Conservation (phyloP, 2,797 vertebrate species). For the Rhinatrema bivittatum region DNA sequence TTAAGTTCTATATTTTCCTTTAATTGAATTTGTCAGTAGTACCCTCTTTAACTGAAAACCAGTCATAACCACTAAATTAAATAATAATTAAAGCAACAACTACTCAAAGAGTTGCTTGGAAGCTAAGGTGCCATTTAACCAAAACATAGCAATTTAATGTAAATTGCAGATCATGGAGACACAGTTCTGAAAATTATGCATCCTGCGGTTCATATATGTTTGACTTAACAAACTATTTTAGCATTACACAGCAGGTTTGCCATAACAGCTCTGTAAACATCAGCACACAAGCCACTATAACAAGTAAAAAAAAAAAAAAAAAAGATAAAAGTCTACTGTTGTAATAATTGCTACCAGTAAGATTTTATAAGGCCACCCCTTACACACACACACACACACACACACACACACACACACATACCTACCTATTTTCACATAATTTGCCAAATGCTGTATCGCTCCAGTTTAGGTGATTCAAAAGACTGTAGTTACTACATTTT, state of each 20-base stretch:
- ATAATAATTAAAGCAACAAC: conserved; percentile 85
- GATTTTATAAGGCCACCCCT: conserved; percentile 6
- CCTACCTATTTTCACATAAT: conserved; percentile 17
- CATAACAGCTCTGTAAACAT: conserved; percentile 24
- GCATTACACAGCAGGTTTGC: conserved; percentile 20
- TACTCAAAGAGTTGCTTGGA: conserved; percentile 73
- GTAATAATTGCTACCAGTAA: conserved; percentile 21
- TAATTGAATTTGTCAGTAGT: conserved; percentile 97
- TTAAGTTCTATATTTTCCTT: conserved; percentile 88
- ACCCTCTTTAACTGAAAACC: conserved; percentile 86
- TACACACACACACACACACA: too few relatives aligned
- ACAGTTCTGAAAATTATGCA: conserved; percentile 60
- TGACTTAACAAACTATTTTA: conserved; percentile 47
- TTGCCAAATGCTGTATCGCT: conserved; percentile 17
- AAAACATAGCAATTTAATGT: conserved; percentile 76
- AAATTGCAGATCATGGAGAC: conserved; percentile 66
- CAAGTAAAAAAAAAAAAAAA: conserved; percentile 26
- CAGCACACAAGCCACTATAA: conserved; percentile 19
- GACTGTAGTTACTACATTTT: too few relatives aligned
- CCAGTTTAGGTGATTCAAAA: too few relatives aligned
- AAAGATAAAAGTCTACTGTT: conserved; percentile 15
- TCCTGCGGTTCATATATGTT: conserved; percentile 59
- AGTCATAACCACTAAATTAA: conserved; percentile 82
- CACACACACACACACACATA: too few relatives aligned
- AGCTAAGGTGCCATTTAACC: conserved; percentile 72